Evolutionary conservation across 2,113 vertebrate species (phyloP).

Genomic region (Electrona antarctica): DNA sequence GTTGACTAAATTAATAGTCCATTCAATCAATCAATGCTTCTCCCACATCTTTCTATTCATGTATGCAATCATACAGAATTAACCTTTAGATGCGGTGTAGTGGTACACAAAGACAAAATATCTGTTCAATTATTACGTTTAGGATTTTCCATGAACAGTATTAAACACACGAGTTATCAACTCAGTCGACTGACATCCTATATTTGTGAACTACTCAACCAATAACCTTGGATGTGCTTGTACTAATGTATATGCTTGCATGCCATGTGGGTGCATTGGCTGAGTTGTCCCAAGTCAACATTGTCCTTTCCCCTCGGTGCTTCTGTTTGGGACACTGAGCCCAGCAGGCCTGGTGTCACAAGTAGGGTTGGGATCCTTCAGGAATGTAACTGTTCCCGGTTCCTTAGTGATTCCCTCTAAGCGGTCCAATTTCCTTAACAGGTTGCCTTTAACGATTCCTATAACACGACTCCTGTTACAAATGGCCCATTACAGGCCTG

Average conservation of each 20-base stretch:
- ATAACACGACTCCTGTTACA: no score
- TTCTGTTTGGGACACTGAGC: conserved; percentile 15
- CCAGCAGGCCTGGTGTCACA: conserved; percentile 17
- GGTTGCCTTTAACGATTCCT: no score
- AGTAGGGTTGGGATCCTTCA: no score
- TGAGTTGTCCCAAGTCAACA: conserved; percentile 37
- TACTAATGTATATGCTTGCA: conserved; percentile 44
- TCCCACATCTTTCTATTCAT: conserved; percentile 3
- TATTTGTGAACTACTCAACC: conserved; percentile 26
- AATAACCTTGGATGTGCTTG: conserved; percentile 60
- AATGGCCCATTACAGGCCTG: no score
- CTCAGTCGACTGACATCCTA: conserved; percentile 17
- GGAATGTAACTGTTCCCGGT: no score
- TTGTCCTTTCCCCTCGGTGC: conserved; percentile 32
- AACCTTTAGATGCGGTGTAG: conserved; percentile 2
- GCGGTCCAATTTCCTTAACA: no score
- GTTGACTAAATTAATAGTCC: conserved; percentile 16
- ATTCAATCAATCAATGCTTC: neutral
- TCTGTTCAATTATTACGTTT: conserved; percentile 21
- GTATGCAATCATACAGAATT: conserved; percentile 20
- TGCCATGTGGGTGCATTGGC: conserved; percentile 49
- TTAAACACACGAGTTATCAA: conserved; percentile 28
- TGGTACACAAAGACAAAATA: conserved; percentile 6
- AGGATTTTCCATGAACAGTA: conserved; percentile 23
- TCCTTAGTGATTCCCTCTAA: no score